Base-by-base conservation (phyloP, 2,888 invertebrate genomes). In the Cylindroiulus punctatus region DNA sequence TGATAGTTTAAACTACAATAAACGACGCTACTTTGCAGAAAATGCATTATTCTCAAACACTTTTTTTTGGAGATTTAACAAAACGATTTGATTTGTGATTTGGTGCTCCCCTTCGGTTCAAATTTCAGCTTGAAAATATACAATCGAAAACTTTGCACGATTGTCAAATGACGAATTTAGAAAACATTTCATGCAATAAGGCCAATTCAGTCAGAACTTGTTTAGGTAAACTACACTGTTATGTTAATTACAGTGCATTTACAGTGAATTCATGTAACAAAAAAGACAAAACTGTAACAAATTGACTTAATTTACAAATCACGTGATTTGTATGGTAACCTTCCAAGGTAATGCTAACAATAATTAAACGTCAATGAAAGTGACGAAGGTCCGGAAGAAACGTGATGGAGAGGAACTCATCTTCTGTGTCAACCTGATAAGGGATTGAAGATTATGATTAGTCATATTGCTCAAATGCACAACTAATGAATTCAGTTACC, bases 401-500 rank as follows among this genome's bases (percentile, higher is more conserved):
- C 1, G 87, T 76, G 14, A 87, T 87, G 19, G 87, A 87, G 44
- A 85, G 87, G 26, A 42, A 87, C 32, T 87, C 87, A 12, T 87
- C 87, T 22, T 87, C 87, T 7, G 87, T 85, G 44, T 87, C 84
- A 10, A 87, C 85, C 87, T 87, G 40, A 22, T 8, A 44, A 17
- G 26, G 19, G 47, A 44, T 10, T 22, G 22, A 44, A 47, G 22
- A n/a, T 22, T n/a, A 40, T 84, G 2, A 30, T 32, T 36, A 84
- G 36, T 36, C 2, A 36, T 8, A 84, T 84, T 30, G 36, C 36
- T 36, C 36, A 19, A 42, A 22, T 82, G 5, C 10, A 8, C n/a
- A 36, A 84, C 83, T n/a, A n/a, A n/a, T n/a, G n/a, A n/a, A n/a
- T n/a, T n/a, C n/a, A n/a, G n/a, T n/a, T n/a, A n/a, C n/a, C n/a